A percentile compares a stretch with the other conserved stretches of the same genome.
phyloP scores from a whole-genome alignment of 1,140 invertebrate genomes.

The Hylaeus volcanicus region DNA sequence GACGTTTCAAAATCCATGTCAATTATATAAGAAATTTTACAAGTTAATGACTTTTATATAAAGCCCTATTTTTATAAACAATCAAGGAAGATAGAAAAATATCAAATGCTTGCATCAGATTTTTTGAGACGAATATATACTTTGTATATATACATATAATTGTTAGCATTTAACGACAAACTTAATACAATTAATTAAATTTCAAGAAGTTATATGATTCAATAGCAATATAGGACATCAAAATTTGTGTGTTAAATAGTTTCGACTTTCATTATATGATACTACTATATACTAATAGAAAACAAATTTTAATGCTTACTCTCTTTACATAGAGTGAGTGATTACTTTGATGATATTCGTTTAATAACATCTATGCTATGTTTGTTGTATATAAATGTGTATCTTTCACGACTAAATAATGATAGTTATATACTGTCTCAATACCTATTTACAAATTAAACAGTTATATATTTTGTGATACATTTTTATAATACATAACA shows the following conservation, averaged over 20 bases:
- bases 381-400: not conserved
- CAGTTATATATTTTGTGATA: constrained; percentile 21
- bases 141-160: not conserved
- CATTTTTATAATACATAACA: constrained; percentile 3
- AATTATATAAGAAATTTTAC: constrained; percentile 6
- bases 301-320: constrained; percentile 5
- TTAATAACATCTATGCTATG: not conserved
- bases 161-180: not conserved
- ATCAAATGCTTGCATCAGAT: not conserved
- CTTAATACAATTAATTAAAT: not conserved
- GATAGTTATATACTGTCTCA: not conserved
- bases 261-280: not conserved
- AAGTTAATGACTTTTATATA: constrained; percentile 21
- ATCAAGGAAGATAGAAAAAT: not conserved
- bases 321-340: not conserved
- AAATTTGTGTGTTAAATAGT: not conserved
- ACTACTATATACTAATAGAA: not conserved
- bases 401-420: not conserved
- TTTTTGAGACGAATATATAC: not conserved
- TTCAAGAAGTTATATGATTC: not conserved
- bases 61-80: not conserved
- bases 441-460: constrained; percentile 14
- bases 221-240: not conserved
- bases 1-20: constrained; percentile 13
- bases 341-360: not conserved